Base-by-base conservation (phyloP, 2,888 invertebrate species). In the Stenodera caucasica region DNA sequence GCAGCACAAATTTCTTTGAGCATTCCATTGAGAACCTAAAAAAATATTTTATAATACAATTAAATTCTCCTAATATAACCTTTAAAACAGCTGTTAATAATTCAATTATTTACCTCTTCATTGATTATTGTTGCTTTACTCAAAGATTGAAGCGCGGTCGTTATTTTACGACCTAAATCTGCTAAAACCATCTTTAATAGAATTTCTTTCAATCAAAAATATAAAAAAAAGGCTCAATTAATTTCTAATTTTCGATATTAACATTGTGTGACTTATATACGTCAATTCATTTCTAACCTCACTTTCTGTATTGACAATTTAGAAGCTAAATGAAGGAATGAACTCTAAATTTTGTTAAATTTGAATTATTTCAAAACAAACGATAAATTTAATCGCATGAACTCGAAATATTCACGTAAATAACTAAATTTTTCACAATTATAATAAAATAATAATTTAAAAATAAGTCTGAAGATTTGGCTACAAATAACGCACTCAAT, bases 131-230 rank as follows among this genome's bases (percentile, higher is more conserved):
- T 98, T 64, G 98, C 98, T 85, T 96, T 96, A 84, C 97, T 98
- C 70, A 99, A 84, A 57, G 97, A 97, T 81, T 97, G 93, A 82
- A 99, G 84, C 67, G 99, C 99, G 82, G 95, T 93, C 77, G 98
- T 98, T 80, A 99, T 99, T 86, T 98, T 98, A 79, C 99, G 91
- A 79, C 99, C 99, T 81, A 99, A 89, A 87, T 99, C 99, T 76
- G 99, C 99, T 88, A 99, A 92, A 81, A 99, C 99, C 99, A 99
- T 99, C 80, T 85, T 90, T 49, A 40, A 15, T 40, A 26, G 5
- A 14, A 8, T 53, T 1, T 32, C 11, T 37, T 30, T 35, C 23
- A 6, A n/a, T 6, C 15, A 23, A 52, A 15, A 18, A 18, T 18
- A 1, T 2, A 40, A 40, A n/a, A n/a, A n/a, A n/a, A n/a, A n/a